Evolutionary conservation across 2,797 vertebrate genomes (phyloP).

Genomic region (Siniperca scherzeri): DNA sequence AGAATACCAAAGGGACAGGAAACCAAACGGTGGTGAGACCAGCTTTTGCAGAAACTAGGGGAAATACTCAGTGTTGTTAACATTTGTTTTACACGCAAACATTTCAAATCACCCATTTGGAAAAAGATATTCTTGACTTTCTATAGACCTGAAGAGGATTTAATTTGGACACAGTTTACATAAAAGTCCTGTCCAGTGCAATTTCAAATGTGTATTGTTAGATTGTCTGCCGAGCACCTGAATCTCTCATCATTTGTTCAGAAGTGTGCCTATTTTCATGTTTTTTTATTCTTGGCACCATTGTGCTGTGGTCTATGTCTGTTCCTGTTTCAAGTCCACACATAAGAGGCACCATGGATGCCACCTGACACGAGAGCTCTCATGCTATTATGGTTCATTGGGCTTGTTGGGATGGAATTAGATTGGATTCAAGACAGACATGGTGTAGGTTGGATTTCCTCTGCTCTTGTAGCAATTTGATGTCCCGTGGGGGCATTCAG

Average conservation of each 20-base stretch:
- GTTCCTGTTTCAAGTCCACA: slow-evolving; percentile 28
- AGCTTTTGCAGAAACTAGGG: neutral
- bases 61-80: neutral
- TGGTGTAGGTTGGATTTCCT: slow-evolving; percentile 58
- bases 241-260: neutral
- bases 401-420: slow-evolving; percentile 69
- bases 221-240: neutral
- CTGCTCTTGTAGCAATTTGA: slow-evolving; percentile 69
- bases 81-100: neutral
- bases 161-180: neutral
- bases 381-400: slow-evolving; percentile 38
- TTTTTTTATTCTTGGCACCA: neutral
- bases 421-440: slow-evolving; percentile 65
- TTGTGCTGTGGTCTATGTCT: neutral
- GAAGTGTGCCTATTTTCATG: slow-evolving; percentile 4
- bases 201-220: neutral
- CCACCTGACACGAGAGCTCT: slow-evolving; percentile 63
- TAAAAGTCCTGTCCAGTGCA: neutral
- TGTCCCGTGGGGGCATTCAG: slow-evolving; percentile 57
- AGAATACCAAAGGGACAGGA: neutral
- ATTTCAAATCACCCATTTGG: slow-evolving; percentile 11
- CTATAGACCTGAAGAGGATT: neutral
- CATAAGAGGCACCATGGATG: slow-evolving; percentile 26
- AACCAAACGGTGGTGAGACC: neutral
- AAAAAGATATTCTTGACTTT: slow-evolving; percentile 18